These are phyloP conservation scores for Acropora yongei DNA, from an alignment of 64 coral and sea anemone genomes.

Conservation along the genomic window DNA sequence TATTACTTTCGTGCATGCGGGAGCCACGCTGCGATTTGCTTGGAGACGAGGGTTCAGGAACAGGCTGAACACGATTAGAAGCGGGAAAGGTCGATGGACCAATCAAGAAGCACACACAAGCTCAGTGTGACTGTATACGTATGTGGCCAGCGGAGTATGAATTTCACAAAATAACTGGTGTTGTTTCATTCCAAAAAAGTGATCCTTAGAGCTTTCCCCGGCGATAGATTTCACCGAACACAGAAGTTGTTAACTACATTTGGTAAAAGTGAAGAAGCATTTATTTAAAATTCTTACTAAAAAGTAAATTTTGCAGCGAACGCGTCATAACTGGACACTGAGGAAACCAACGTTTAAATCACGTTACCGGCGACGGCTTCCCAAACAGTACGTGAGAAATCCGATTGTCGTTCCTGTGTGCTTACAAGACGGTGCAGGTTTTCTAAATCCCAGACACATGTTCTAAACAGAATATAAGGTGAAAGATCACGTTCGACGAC, in stretches of 20 bases:
- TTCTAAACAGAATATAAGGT: background rate
- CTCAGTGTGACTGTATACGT: background rate
- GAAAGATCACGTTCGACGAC: background rate
- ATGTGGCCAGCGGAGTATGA: background rate
- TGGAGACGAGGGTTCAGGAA: no score
- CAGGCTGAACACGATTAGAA: no score
- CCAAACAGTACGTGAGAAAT: background rate
- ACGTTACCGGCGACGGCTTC: background rate
- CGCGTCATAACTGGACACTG: background rate
- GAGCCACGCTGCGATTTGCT: background rate
- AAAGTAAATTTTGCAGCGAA: background rate
- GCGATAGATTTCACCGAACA: background rate
- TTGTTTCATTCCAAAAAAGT: background rate
- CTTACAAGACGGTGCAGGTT: background rate
- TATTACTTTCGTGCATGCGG: background rate
- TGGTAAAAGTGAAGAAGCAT: background rate
- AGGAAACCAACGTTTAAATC: background rate
- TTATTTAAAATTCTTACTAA: background rate
- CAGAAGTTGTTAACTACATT: background rate
- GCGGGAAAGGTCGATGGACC: slow-evolving; percentile 10
- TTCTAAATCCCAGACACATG: background rate
- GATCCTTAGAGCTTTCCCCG: background rate
- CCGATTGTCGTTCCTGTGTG: background rate
- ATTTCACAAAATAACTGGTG: background rate
- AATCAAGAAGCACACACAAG: background rate